A percentile compares a stretch with the other conserved stretches of the same genome.
phyloP scores from a whole-genome alignment of 2,888 invertebrate species.

The Dyspetes luteomarginatus region DNA sequence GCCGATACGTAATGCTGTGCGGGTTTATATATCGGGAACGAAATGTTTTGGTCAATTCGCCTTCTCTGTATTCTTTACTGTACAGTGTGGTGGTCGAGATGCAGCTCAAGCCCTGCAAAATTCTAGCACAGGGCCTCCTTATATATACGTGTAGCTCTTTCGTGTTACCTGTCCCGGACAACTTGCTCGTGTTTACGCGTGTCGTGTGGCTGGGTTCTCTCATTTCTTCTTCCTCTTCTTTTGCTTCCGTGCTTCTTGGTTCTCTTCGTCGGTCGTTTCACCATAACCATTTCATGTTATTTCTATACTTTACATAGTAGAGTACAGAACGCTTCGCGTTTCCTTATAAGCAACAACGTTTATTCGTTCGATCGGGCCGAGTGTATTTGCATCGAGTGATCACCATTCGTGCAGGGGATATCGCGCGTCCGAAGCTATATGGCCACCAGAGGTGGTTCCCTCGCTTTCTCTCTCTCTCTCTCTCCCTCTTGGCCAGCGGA shows the following conservation, averaged over 20 bases:
- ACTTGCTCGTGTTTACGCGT: conserved; percentile 59
- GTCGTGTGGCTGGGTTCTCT: conserved; percentile 42
- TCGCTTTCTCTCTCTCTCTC: background rate
- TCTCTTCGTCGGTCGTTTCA: conserved; percentile 2
- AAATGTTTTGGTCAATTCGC: conserved; percentile 49
- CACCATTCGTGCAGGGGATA: conserved; percentile 40
- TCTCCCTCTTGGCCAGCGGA: conserved; percentile 52
- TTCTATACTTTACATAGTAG: conserved; percentile 1
- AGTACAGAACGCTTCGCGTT: conserved; percentile 20
- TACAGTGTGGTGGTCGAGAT: background rate
- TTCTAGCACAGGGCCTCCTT: background rate
- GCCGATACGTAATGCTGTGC: conserved; percentile 49
- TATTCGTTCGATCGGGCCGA: conserved; percentile 29
- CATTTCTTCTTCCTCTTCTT: conserved; percentile 60
- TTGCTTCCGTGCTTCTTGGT: conserved; percentile 37
- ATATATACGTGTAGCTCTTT: conserved; percentile 36
- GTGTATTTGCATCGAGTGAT: conserved; percentile 55
- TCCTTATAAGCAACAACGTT: conserved; percentile 46
- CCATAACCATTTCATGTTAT: conserved; percentile 44
- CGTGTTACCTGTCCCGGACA: conserved; percentile 48
- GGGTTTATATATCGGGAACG: conserved; percentile 45
- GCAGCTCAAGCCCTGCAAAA: conserved; percentile 3
- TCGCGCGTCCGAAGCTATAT: conserved; percentile 32
- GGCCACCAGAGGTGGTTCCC: background rate
- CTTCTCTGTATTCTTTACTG: conserved; percentile 37